These are phyloP conservation scores for Myopa tessellatipennis DNA, from an alignment of 2,888 invertebrate species.

Conservation along the genomic window DNA sequence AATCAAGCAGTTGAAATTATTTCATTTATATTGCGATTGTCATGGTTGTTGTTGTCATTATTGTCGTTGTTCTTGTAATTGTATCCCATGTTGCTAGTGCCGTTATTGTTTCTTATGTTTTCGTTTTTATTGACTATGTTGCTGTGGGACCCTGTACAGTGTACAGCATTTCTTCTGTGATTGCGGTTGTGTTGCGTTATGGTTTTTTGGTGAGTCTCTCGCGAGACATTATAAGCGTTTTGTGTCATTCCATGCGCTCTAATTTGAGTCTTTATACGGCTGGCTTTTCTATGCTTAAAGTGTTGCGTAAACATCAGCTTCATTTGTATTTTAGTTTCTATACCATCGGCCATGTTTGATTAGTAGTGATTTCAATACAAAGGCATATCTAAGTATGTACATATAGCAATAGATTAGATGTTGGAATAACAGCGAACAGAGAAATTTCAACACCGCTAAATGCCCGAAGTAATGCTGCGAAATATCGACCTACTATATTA, in stretches of 20 bases:
- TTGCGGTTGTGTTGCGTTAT: neutral
- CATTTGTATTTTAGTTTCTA: neutral
- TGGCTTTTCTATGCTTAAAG: neutral
- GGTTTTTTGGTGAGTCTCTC: neutral
- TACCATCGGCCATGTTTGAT: too few relatives aligned
- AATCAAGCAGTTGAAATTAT: constrained; percentile 37
- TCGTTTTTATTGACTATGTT: neutral
- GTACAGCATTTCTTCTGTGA: neutral
- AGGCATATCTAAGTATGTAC: too few relatives aligned
- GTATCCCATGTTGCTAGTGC: neutral
- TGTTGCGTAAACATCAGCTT: neutral
- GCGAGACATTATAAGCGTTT: neutral
- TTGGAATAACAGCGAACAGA: too few relatives aligned
- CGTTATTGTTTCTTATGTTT: neutral
- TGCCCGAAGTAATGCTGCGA: too few relatives aligned
- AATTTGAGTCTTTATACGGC: neutral
- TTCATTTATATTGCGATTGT: constrained; percentile 12
- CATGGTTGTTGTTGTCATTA: constrained; percentile 1
- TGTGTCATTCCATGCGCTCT: neutral
- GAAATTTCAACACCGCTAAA: too few relatives aligned
- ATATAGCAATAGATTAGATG: too few relatives aligned
- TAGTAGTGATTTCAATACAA: too few relatives aligned
- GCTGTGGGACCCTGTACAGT: neutral
- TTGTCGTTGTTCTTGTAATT: constrained; percentile 20
- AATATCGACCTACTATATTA: too few relatives aligned